Evolutionary conservation across 2,888 invertebrate species (phyloP).

Genomic region (Hyppa rectilinea): DNA sequence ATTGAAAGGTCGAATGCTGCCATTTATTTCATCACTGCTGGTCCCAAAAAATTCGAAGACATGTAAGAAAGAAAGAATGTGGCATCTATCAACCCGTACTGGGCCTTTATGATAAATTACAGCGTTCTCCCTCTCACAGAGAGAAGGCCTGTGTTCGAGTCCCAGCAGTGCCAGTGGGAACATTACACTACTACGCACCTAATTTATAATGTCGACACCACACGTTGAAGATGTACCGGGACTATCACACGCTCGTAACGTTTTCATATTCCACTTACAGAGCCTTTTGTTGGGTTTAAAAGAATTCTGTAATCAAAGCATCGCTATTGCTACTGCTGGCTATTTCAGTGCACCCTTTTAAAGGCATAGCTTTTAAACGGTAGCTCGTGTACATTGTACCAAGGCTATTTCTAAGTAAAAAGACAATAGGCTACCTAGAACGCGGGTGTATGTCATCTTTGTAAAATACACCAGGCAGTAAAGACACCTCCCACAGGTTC

Average conservation of each 20-base stretch:
- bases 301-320: neutral
- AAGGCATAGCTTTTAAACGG: neutral
- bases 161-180: too few species aligned
- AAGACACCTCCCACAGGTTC: neutral
- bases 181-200: too few species aligned
- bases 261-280: neutral
- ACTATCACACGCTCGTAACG: neutral
- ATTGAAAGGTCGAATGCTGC: too few species aligned
- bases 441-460: conserved; percentile 7
- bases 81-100: too few species aligned
- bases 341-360: conserved; percentile 4
- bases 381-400: neutral
- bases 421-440: conserved; percentile 6
- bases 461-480: conserved; percentile 1
- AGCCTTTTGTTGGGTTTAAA: neutral
- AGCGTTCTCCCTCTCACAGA: too few species aligned
- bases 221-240: neutral
- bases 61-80: too few species aligned
- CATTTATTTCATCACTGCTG: too few species aligned
- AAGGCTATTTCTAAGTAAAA: neutral
- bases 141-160: too few species aligned
- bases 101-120: too few species aligned
- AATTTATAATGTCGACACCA: neutral
- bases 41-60: too few species aligned
- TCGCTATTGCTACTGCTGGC: neutral